Conservation (phyloP, 2,888 invertebrate genomes). For the Patella caerulea region DNA sequence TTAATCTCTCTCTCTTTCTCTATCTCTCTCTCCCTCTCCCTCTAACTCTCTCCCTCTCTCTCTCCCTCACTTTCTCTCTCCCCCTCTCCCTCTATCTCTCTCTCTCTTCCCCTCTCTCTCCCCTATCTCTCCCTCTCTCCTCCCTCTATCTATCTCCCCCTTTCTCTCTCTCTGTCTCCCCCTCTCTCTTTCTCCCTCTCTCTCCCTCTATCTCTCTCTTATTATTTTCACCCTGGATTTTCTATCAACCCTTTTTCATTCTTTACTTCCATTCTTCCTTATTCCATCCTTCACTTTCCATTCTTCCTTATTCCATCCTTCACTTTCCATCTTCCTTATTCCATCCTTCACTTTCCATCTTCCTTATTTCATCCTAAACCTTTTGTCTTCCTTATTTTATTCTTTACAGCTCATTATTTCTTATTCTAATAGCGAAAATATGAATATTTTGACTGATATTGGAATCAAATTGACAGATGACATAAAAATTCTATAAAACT, state of each 20-base stretch:
- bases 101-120: no score
- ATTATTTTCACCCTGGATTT: constrained; percentile 1
- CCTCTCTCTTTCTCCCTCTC: not conserved
- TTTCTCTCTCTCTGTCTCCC: no score
- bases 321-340: constrained; percentile 18
- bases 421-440: not conserved
- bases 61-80: no score
- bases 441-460: no score
- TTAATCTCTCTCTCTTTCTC: no score
- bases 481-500: no score
- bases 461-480: no score
- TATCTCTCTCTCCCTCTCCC: no score
- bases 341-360: constrained; percentile 8
- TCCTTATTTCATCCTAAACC: not conserved
- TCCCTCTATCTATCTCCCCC: no score
- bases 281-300: constrained; percentile 17
- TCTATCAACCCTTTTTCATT: not conserved
- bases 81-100: not conserved
- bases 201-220: constrained; percentile 13
- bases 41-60: no score
- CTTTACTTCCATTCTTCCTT: constrained; percentile 12
- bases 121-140: constrained; percentile 10
- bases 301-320: constrained; percentile 16
- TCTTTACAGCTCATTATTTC: constrained; percentile 22
- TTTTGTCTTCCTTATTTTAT: constrained; percentile 18